These are phyloP conservation scores for Drosophila nannoptera DNA, from an alignment of 1,140 invertebrate species.

Conservation along the genomic window DNA sequence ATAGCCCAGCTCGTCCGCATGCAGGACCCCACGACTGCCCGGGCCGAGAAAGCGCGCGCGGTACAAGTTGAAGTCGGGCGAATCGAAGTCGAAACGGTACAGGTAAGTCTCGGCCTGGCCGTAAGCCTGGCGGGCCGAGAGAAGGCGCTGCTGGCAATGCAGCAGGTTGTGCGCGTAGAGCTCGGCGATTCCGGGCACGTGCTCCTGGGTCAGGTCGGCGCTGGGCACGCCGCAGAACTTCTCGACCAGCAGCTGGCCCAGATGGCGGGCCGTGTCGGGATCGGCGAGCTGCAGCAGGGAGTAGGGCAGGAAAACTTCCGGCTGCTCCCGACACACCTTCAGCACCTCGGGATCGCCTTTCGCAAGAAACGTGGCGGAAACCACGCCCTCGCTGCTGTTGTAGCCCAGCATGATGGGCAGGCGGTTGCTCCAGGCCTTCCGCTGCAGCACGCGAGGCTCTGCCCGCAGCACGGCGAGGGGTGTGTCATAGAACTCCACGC, in stretches of 20 bases:
- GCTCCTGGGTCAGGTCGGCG: constrained; percentile 2
- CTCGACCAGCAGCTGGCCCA: constrained; percentile 41
- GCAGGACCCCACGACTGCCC: constrained; percentile 79
- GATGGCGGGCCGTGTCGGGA: constrained; percentile 19
- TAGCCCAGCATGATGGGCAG: constrained; percentile 63
- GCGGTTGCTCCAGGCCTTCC: constrained; percentile 52
- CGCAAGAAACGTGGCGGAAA: neutral
- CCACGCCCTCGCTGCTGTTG: constrained; percentile 45
- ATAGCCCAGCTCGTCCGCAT: constrained; percentile 84
- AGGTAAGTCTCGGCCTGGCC: constrained; percentile 74
- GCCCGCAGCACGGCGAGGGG: constrained; percentile 33
- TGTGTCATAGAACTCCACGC: constrained; percentile 46
- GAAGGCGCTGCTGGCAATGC: constrained; percentile 62
- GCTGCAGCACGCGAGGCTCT: constrained; percentile 47
- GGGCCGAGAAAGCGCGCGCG: constrained; percentile 47
- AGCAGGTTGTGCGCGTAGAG: constrained; percentile 54
- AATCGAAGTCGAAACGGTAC: constrained; percentile 79
- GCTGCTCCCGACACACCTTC: constrained; percentile 4
- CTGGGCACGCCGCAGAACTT: constrained; percentile 28
- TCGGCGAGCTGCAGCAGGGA: constrained; percentile 24
- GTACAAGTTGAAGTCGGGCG: constrained; percentile 66
- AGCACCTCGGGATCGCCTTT: constrained; percentile 21
- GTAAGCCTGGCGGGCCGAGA: constrained; percentile 60
- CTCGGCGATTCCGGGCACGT: neutral
- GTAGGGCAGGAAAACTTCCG: constrained; percentile 41